A percentile compares a stretch with the other conserved stretches of the same genome.
Conservation (phyloP, 1,140 invertebrate genomes). For the Yoshiicerus persimilis region DNA sequence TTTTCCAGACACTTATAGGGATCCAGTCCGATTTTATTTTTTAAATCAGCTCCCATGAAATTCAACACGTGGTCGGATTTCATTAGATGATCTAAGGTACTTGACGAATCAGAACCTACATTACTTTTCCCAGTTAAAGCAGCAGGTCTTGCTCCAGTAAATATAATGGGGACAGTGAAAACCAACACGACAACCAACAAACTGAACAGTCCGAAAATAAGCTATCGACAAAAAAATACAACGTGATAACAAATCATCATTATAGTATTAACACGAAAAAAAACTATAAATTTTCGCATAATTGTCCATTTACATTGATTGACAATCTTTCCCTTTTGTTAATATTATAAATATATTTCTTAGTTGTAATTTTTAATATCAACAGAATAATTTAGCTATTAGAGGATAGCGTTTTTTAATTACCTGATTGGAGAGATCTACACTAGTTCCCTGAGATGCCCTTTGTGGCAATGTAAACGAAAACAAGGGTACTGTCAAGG, state of each 20-base stretch:
- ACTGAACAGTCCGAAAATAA: slow-evolving; percentile 45
- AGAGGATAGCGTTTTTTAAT: background rate
- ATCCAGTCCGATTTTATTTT: slow-evolving; percentile 45
- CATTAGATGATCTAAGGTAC: slow-evolving; percentile 36
- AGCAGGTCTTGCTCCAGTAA: slow-evolving; percentile 33
- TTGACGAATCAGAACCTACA: background rate
- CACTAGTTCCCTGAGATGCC: slow-evolving; percentile 33
- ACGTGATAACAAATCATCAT: too few relatives aligned
- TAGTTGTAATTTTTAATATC: background rate
- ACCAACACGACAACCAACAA: slow-evolving; percentile 37
- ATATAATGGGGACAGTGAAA: slow-evolving; percentile 45
- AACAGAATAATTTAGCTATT: too few relatives aligned
- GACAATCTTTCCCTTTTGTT: too few relatives aligned
- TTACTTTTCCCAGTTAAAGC: slow-evolving; percentile 28
- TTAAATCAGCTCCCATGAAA: slow-evolving; percentile 41
- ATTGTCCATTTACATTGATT: too few relatives aligned
- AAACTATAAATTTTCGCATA: too few relatives aligned
- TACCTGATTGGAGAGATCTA: slow-evolving; percentile 48
- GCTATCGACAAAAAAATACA: background rate
- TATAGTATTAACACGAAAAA: too few relatives aligned
- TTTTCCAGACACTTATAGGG: slow-evolving; percentile 37
- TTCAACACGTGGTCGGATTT: slow-evolving; percentile 35
- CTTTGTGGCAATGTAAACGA: slow-evolving; percentile 43
- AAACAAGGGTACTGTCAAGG: slow-evolving; percentile 45
- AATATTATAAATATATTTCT: too few relatives aligned